Conservation (phyloP, 2,113 vertebrate genomes). For the Oncorhynchus keta region DNA sequence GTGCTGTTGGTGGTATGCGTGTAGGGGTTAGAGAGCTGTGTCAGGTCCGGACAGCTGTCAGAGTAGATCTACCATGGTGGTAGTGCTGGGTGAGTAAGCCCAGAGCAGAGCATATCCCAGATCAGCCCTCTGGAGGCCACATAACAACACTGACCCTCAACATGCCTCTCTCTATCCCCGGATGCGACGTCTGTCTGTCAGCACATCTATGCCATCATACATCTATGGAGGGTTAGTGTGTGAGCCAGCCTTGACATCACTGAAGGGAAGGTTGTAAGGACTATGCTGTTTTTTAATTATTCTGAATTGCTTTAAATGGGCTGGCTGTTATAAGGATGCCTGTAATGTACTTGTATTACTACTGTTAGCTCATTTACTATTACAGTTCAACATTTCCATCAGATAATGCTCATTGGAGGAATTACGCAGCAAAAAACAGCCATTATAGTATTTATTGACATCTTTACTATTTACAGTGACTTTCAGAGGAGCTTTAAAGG, state of each 20-base stretch:
- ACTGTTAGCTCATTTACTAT: background rate
- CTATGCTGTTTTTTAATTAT: background rate
- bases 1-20: background rate
- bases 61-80: too few species aligned
- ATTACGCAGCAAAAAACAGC: conserved; percentile 34
- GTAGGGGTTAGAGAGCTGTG: background rate
- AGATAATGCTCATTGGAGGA: conserved; percentile 1
- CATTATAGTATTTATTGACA: conserved; percentile 18
- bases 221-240: too few species aligned
- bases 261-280: background rate
- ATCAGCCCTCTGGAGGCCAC: too few species aligned
- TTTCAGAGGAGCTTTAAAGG: conserved; percentile 31
- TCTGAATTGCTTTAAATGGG: background rate
- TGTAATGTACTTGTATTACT: background rate
- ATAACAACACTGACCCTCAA: too few species aligned
- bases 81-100: too few species aligned
- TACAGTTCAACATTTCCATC: background rate
- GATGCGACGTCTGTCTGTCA: too few species aligned
- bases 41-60: too few species aligned
- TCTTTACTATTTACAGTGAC: conserved; percentile 16
- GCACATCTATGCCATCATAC: too few species aligned
- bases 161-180: too few species aligned
- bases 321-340: background rate
- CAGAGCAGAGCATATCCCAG: too few species aligned
- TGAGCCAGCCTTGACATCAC: too few species aligned